These are phyloP conservation scores for Dendrophyllia cribrosa DNA, from an alignment of 64 coral and sea anemone species.

Conservation along the genomic window DNA sequence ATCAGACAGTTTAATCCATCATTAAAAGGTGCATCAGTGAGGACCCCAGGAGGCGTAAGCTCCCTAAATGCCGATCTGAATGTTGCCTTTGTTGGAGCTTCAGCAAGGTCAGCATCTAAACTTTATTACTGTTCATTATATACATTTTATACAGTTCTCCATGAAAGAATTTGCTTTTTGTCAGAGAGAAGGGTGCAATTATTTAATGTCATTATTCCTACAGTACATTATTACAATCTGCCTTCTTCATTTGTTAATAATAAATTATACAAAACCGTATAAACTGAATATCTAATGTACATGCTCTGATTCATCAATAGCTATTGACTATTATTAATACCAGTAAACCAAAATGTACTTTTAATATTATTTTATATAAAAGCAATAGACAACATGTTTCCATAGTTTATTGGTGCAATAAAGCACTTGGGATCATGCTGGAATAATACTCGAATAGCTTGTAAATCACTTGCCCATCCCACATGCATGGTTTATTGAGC, in stretches of 20 bases:
- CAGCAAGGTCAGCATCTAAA: slow-evolving; percentile 13
- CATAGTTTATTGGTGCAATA: too few relatives aligned
- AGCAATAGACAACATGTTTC: too few relatives aligned
- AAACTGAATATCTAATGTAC: too few relatives aligned
- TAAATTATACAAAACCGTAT: too few relatives aligned
- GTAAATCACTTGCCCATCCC: too few relatives aligned
- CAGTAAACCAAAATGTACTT: too few relatives aligned
- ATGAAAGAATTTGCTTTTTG: neutral
- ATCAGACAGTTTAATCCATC: slow-evolving; percentile 43
- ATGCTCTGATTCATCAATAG: too few relatives aligned
- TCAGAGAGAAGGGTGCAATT: neutral
- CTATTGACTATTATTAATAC: too few relatives aligned
- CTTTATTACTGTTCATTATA: neutral
- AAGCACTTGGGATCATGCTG: too few relatives aligned
- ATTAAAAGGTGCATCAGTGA: slow-evolving; percentile 46
- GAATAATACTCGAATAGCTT: too few relatives aligned
- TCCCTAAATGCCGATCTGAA: neutral
- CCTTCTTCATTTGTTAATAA: neutral
- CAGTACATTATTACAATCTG: neutral
- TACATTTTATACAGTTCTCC: neutral
- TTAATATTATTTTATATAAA: too few relatives aligned
- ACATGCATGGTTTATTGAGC: too few relatives aligned
- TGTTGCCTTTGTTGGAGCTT: slow-evolving; percentile 40
- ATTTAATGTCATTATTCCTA: neutral
- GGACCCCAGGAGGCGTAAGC: neutral